phyloP scores from a whole-genome alignment of 1,140 invertebrate genomes.

The Zophobas atratus region DNA sequence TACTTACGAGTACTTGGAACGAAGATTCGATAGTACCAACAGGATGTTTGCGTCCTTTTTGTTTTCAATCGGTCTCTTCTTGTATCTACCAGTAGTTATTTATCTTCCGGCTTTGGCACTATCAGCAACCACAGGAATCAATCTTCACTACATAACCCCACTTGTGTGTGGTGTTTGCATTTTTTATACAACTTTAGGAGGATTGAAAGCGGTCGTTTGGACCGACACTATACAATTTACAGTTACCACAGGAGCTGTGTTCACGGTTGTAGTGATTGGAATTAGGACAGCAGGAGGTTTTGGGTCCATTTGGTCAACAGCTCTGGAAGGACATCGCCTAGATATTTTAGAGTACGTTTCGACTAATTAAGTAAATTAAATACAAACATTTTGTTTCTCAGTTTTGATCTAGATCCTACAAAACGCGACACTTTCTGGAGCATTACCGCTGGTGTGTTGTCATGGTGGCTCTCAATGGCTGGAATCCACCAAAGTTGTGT shows the following conservation, averaged over 20 bases:
- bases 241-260: constrained; percentile 78
- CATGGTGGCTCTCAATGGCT: constrained; percentile 73
- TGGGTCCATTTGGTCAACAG: constrained; percentile 68
- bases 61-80: constrained; percentile 70
- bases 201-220: constrained; percentile 82
- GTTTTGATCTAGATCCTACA: constrained; percentile 71
- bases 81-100: constrained; percentile 74
- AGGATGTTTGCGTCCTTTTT: constrained; percentile 74
- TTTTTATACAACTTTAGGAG: constrained; percentile 85
- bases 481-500: constrained; percentile 74
- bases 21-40: constrained; percentile 69
- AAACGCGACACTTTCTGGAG: constrained; percentile 74
- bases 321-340: constrained; percentile 70
- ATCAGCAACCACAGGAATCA: constrained; percentile 79
- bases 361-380: not conserved
- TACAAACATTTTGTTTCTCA: constrained; percentile 67
- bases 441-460: constrained; percentile 71
- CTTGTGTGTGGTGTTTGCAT: constrained; percentile 82
- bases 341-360: constrained; percentile 60
- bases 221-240: constrained; percentile 81
- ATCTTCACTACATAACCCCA: constrained; percentile 77
- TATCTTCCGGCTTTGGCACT: constrained; percentile 77
- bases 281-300: constrained; percentile 77
- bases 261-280: constrained; percentile 77
- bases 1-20: constrained; percentile 78